Percentiles rank a stretch among this genome's conserved stretches.
These are phyloP conservation scores for Microchirus variegatus DNA, from an alignment of 2,797 vertebrate species.

Conservation along the genomic window DNA sequence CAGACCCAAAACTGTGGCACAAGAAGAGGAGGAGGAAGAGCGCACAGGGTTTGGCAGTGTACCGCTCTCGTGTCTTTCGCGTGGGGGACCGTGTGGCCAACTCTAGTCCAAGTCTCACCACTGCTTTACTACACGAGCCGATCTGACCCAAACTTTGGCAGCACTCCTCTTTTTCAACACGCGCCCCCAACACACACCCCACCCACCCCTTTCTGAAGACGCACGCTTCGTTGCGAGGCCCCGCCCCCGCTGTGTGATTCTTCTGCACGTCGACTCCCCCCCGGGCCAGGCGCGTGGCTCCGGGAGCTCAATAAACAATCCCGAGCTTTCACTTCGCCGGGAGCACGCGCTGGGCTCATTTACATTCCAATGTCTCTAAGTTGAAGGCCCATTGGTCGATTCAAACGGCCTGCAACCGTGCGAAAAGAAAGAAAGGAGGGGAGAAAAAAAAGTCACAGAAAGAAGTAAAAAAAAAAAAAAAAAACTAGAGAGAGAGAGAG, in stretches of 20 bases:
- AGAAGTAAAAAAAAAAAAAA: conserved; percentile 49
- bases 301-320: conserved; percentile 89
- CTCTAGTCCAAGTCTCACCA: conserved; percentile 79
- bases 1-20: conserved; percentile 33
- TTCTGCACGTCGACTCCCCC: conserved; percentile 77
- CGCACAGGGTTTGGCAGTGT: conserved; percentile 59
- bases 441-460: conserved; percentile 39
- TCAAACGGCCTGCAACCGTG: conserved; percentile 82
- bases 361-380: conserved; percentile 85
- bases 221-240: conserved; percentile 84
- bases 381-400: conserved; percentile 85
- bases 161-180: conserved; percentile 89
- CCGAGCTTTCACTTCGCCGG: conserved; percentile 84
- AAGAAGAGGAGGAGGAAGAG: conserved; percentile 18
- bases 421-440: conserved; percentile 69
- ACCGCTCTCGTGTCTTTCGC: conserved; percentile 85
- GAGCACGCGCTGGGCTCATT: conserved; percentile 88
- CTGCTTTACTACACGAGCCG: conserved; percentile 80
- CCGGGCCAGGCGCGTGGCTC: conserved; percentile 90
- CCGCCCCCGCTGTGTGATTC: conserved; percentile 85
- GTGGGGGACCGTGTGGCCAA: conserved; percentile 82
- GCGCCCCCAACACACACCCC: conserved; percentile 81
- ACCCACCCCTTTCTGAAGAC: conserved; percentile 72
- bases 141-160: conserved; percentile 87
- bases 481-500: conserved; percentile 23